Base-by-base conservation (phyloP, 2,113 vertebrate genomes). In the Forbesichthys papilliferus region DNA sequence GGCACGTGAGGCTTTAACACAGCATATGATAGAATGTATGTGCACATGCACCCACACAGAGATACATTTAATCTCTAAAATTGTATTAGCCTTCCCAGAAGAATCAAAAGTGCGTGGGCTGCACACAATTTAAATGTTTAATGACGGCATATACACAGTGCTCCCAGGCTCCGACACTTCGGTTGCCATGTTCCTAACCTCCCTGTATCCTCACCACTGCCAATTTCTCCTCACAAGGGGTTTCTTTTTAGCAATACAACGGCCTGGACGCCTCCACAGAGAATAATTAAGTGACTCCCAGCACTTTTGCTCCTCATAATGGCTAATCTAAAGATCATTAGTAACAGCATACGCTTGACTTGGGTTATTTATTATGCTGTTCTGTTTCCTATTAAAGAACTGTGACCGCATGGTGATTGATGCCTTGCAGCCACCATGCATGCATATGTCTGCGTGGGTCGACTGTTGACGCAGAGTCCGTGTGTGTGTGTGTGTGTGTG, bases 251-350 rank as follows among this genome's bases (percentile, higher is more conserved):
- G 18, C 48, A 18, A 70, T 77, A 89, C 81, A 74, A 42, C 65
- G 75, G 76, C 48, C 48, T 59, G 52, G 42, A 68, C 71, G 55
- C 16, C 67, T 68, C 64, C 48, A 68, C 57, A 48, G 78, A 69
- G 75, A 87, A 86, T 92, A 94, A 94, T 93, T 91, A 93, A 92
- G 84, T 48, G 69, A 89, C 69, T 87, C 84, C 59, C 58, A 81
- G 84, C 77, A 67, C 82, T 80, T 83, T 88, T 79, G 72, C 88
- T 88, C 71, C 85, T 84, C 88, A 84, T 92, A 88, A 91, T 72
- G 75, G 69, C 88, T 85, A 87, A 88, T 89, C 84, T 90, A 84
- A 80, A 91, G 84, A 88, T 75, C 83, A 89, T 89, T 87, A 90
- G 81, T 81, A 84, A 78, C 66, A 68, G 85, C 69, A 89, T 88